Percentiles rank a stretch among this genome's conserved stretches.
Conservation (phyloP, 2,797 vertebrate species). For the Cyclura pinguis region DNA sequence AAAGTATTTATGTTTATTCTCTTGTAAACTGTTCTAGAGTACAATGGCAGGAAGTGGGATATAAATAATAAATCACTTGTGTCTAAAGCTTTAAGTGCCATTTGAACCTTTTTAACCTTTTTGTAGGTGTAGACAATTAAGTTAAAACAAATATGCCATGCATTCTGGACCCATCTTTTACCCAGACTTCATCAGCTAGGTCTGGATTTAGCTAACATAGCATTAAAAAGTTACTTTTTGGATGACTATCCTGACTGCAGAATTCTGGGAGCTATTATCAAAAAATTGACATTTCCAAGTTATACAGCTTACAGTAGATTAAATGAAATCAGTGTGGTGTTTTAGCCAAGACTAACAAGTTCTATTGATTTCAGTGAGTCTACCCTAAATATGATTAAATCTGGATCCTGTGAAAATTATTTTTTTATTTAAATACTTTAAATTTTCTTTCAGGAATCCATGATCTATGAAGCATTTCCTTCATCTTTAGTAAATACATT, state of each 20-base stretch:
- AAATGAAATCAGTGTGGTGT: background rate
- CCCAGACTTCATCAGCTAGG: conserved; percentile 38
- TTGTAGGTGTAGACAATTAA: conserved; percentile 49
- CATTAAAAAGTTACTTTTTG: too few species aligned
- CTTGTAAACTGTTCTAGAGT: background rate
- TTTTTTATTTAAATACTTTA: background rate
- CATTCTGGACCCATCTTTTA: conserved; percentile 52
- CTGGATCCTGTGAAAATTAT: background rate
- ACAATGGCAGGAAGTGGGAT: background rate
- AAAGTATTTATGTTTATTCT: background rate
- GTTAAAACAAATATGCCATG: conserved; percentile 54
- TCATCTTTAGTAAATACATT: conserved; percentile 64
- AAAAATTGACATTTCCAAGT: background rate
- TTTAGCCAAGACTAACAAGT: background rate
- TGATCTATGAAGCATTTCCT: conserved; percentile 60
- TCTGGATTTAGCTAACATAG: background rate
- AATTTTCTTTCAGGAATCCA: conserved; percentile 56
- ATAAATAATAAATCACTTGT: background rate
- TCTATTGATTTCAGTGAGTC: background rate
- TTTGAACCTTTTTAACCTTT: background rate
- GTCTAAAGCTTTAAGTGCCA: background rate
- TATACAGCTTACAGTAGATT: background rate
- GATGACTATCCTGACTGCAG: too few species aligned
- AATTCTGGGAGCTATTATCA: too few species aligned
- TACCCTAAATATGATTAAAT: background rate